These are phyloP conservation scores for Zygaena filipendulae DNA, from an alignment of 2,888 invertebrate genomes.

Conservation along the genomic window DNA sequence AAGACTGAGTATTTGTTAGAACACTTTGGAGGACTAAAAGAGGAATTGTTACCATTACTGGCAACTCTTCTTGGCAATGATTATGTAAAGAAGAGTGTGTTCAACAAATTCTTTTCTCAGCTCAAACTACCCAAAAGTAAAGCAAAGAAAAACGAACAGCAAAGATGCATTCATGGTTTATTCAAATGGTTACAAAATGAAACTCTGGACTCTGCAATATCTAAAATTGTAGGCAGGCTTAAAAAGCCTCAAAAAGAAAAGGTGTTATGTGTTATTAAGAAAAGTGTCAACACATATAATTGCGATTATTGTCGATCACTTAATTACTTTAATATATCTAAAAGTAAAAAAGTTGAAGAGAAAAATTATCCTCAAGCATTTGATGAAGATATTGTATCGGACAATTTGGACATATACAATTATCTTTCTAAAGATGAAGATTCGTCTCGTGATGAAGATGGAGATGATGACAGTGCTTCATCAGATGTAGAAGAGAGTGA, in stretches of 20 bases:
- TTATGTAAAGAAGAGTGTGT: slow-evolving; percentile 76
- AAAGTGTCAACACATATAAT: slow-evolving; percentile 73
- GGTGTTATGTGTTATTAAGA: slow-evolving; percentile 68
- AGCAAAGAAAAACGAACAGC: slow-evolving; percentile 68
- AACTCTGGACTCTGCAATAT: slow-evolving; percentile 74
- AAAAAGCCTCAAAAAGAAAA: slow-evolving; percentile 63
- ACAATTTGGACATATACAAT: slow-evolving; percentile 7
- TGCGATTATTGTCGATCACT: slow-evolving; percentile 68
- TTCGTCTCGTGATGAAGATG: slow-evolving; percentile 20
- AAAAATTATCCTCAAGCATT: slow-evolving; percentile 11
- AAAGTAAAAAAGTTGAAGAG: slow-evolving; percentile 16
- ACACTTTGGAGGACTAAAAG: slow-evolving; percentile 73
- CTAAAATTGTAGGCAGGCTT: slow-evolving; percentile 72
- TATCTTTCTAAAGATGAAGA: slow-evolving; percentile 17
- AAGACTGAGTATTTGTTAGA: slow-evolving; percentile 75
- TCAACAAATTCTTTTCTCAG: slow-evolving; percentile 76
- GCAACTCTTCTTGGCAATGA: slow-evolving; percentile 92
- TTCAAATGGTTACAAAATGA: slow-evolving; percentile 82
- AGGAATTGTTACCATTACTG: slow-evolving; percentile 78
- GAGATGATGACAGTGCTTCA: slow-evolving; percentile 17
- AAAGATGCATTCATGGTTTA: slow-evolving; percentile 75
- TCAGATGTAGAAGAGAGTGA: slow-evolving; percentile 20
- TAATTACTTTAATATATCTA: slow-evolving; percentile 57
- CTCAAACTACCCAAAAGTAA: slow-evolving; percentile 69
- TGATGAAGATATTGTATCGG: slow-evolving; percentile 12